Conservation (phyloP, 2,797 vertebrate genomes). For the Phrynocephalus guinanensis region DNA sequence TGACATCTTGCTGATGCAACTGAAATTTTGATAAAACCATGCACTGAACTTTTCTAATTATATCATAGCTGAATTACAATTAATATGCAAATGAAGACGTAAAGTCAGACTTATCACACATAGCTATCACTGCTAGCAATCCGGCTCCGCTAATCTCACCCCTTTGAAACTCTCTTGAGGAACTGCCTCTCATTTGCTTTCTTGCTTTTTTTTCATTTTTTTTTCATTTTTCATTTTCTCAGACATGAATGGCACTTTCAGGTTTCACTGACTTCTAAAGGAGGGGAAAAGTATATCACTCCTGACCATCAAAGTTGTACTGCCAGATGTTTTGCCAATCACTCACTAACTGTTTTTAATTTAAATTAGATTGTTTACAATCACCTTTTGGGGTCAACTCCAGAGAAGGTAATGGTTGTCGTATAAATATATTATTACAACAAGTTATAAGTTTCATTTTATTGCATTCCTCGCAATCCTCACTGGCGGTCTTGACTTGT, state of each 20-base stretch:
- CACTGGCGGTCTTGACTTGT: too few species aligned
- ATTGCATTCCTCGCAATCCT: not conserved
- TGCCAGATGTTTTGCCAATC: not conserved
- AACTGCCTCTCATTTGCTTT: slow-evolving; percentile 35
- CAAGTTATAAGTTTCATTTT: too few species aligned
- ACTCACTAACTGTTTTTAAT: not conserved
- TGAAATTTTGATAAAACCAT: slow-evolving; percentile 68
- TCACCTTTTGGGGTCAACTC: not conserved
- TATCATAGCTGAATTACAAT: slow-evolving; percentile 71
- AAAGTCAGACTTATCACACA: slow-evolving; percentile 67
- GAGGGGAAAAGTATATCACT: not conserved
- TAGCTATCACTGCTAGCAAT: slow-evolving; percentile 61
- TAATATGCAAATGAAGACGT: slow-evolving; percentile 77
- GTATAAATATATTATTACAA: not conserved
- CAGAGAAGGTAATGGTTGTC: not conserved
- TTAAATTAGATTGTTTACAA: not conserved
- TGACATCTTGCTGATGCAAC: slow-evolving; percentile 68
- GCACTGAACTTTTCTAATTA: slow-evolving; percentile 70
- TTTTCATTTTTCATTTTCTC: slow-evolving; percentile 16
- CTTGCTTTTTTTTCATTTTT: not conserved
- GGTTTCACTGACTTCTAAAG: not conserved
- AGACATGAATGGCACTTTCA: slow-evolving; percentile 30
- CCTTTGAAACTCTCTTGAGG: slow-evolving; percentile 50
- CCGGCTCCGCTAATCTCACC: slow-evolving; percentile 57
- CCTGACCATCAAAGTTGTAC: not conserved